phyloP scores from a whole-genome alignment of 35 echinoderm and acorn worm species.

The Strongylocentrotus purpuratus region DNA sequence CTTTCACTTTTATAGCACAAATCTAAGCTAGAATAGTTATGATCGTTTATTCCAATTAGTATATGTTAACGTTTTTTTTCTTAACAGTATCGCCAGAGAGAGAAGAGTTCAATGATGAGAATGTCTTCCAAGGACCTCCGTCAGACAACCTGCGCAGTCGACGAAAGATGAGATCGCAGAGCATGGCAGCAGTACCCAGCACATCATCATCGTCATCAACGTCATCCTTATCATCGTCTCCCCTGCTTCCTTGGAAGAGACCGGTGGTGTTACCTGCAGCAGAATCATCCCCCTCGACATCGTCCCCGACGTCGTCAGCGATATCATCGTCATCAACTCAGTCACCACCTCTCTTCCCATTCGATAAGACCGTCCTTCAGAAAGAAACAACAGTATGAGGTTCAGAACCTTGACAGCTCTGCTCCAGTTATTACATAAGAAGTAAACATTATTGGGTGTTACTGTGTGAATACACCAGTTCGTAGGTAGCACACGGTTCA shows the following conservation, averaged over 20 bases:
- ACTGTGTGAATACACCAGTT: too few relatives aligned
- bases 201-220: background rate
- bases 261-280: background rate
- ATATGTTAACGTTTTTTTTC: too few relatives aligned
- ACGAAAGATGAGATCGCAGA: slow-evolving; percentile 26
- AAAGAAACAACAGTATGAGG: slow-evolving; percentile 36
- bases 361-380: background rate
- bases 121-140: slow-evolving; percentile 49
- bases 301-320: background rate
- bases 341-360: background rate
- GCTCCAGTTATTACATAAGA: too few relatives aligned
- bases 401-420: too few relatives aligned
- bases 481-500: too few relatives aligned
- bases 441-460: too few relatives aligned
- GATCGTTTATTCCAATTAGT: too few relatives aligned
- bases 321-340: background rate
- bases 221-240: background rate
- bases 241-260: background rate
- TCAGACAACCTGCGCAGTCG: slow-evolving; percentile 44
- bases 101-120: slow-evolving; percentile 54
- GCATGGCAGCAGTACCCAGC: background rate
- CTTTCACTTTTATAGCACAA: too few relatives aligned
- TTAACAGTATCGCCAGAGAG: slow-evolving; percentile 22
- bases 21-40: too few relatives aligned
- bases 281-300: background rate